Conservation (phyloP, 2,113 vertebrate genomes). For the Meleagris gallopavo region DNA sequence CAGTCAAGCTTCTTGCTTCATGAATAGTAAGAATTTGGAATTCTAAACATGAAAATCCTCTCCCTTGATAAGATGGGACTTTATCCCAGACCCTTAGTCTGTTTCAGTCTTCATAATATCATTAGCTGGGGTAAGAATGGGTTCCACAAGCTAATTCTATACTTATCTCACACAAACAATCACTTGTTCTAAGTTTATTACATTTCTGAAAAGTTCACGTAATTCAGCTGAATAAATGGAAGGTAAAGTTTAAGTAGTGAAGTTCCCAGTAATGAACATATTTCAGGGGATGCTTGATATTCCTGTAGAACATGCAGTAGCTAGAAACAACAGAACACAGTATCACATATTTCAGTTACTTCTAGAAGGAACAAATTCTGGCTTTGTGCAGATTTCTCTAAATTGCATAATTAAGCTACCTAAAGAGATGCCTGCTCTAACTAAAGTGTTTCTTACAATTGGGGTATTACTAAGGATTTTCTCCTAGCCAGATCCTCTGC, state of each 20-base stretch:
- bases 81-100: not conserved
- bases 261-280: not conserved
- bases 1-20: not conserved
- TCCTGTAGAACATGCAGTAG: not conserved
- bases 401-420: not conserved
- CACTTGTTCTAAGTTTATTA: not conserved
- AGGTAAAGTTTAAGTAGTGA: not conserved
- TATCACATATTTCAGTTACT: not conserved
- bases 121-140: not conserved
- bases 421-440: not conserved
- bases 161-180: not conserved
- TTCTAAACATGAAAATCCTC: not conserved
- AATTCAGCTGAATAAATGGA: not conserved
- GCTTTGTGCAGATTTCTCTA: not conserved
- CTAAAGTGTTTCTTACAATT: not conserved
- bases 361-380: not conserved
- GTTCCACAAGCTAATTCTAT: conserved; percentile 7
- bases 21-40: not conserved
- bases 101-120: not conserved
- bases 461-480: not conserved
- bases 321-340: not conserved
- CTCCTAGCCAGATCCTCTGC: not conserved
- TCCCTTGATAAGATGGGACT: not conserved
- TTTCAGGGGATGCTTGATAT: not conserved
- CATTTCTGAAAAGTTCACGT: not conserved